Percentiles rank a stretch among this genome's conserved stretches.
Evolutionary conservation across 2,888 invertebrate genomes (phyloP).

Genomic region (Ryuthela nishihirai): DNA sequence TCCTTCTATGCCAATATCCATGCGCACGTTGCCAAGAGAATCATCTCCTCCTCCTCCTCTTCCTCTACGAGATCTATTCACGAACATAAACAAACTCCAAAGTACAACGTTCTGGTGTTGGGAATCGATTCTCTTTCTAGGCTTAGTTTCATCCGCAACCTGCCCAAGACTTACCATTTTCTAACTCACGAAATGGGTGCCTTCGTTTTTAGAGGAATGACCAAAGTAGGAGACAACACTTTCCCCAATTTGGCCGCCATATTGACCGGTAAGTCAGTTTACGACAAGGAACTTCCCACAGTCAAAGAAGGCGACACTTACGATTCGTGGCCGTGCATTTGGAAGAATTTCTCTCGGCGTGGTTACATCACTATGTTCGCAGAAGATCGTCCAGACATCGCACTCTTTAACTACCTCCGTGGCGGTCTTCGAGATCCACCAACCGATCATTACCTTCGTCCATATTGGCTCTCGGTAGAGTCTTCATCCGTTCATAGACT

Average conservation of each 20-base stretch:
- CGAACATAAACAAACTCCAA: neutral
- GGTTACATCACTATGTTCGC: slow-evolving; percentile 74
- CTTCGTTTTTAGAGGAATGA: slow-evolving; percentile 50
- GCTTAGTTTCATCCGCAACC: slow-evolving; percentile 76
- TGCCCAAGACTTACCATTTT: slow-evolving; percentile 66
- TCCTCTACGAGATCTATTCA: neutral
- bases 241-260: slow-evolving; percentile 84
- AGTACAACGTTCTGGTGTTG: slow-evolving; percentile 57
- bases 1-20: slow-evolving; percentile 36
- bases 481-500: slow-evolving; percentile 28
- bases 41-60: neutral
- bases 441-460: slow-evolving; percentile 77
- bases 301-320: slow-evolving; percentile 55
- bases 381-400: slow-evolving; percentile 75
- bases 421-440: slow-evolving; percentile 77
- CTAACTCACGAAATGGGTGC: slow-evolving; percentile 61
- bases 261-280: slow-evolving; percentile 59
- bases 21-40: slow-evolving; percentile 6
- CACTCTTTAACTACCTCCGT: slow-evolving; percentile 74
- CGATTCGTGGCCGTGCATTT: slow-evolving; percentile 77
- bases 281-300: slow-evolving; percentile 16
- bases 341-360: slow-evolving; percentile 69
- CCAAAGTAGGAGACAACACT: slow-evolving; percentile 91
- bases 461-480: slow-evolving; percentile 61
- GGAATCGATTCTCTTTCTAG: slow-evolving; percentile 84